Conservation (phyloP, 2,888 invertebrate species). For the Dendrolimus houi region DNA sequence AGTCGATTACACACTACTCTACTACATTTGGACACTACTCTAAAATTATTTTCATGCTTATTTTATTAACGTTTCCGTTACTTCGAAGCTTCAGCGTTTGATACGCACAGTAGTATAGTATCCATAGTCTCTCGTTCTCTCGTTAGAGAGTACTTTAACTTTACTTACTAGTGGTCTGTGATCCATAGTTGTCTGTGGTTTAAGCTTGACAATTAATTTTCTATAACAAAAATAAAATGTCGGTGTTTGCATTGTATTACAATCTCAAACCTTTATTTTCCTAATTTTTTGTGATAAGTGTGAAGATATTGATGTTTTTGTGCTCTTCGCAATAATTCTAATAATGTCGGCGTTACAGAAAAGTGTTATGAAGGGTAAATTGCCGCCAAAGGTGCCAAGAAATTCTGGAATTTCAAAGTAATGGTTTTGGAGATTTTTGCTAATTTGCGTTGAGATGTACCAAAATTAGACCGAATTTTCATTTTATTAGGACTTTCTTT, state of each 20-base stretch:
- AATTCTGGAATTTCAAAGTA: slow-evolving; percentile 49
- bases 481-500: neutral
- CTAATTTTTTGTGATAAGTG: neutral
- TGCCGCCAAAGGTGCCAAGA: slow-evolving; percentile 77
- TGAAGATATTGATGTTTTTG: neutral
- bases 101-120: no score
- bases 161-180: no score
- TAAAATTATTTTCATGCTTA: no score
- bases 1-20: no score
- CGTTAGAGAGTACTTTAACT: no score
- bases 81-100: no score
- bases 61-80: no score
- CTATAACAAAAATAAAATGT: neutral
- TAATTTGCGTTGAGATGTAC: slow-evolving; percentile 5
- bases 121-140: no score
- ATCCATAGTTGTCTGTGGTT: no score
- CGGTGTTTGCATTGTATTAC: neutral
- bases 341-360: slow-evolving; percentile 83
- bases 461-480: neutral
- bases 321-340: neutral
- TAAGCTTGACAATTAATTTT: no score
- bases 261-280: neutral
- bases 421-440: slow-evolving; percentile 13
- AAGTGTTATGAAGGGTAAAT: slow-evolving; percentile 79
- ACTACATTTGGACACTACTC: no score